These are phyloP conservation scores for Hystrix brachyura DNA, from an alignment of 2,113 vertebrate genomes.

Conservation along the genomic window DNA sequence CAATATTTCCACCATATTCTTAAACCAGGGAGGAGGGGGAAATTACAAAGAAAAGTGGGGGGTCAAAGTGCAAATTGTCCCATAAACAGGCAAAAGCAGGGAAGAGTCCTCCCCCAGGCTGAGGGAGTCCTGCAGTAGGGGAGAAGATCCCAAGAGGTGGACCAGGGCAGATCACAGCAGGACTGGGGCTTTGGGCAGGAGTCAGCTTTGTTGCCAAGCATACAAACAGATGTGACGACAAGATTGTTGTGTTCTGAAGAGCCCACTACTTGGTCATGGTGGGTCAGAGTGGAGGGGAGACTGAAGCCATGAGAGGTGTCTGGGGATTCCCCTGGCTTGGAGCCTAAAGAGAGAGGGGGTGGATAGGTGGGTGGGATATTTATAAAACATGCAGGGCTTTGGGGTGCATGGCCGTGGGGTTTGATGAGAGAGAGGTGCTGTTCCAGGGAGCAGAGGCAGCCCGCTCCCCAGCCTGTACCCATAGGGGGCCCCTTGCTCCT, in stretches of 20 bases:
- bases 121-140: accelerated
- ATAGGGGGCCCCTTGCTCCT: accelerated
- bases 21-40: background rate
- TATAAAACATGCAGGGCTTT: background rate
- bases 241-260: background rate
- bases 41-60: background rate
- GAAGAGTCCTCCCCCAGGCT: background rate
- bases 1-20: background rate
- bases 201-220: background rate
- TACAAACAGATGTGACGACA: background rate
- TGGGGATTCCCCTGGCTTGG: background rate
- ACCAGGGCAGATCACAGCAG: background rate
- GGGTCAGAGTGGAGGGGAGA: too few species aligned
- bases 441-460: background rate
- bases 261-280: background rate
- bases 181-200: background rate
- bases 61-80: background rate
- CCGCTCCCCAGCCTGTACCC: background rate
- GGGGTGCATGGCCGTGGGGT: background rate
- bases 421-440: background rate
- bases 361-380: background rate
- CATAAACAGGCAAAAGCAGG: background rate
- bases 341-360: background rate
- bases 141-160: background rate
- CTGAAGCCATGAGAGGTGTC: background rate